Percentiles rank a stretch among this genome's conserved stretches.
These are phyloP conservation scores for Sinocyclocheilus anshuiensis DNA, from an alignment of 2,113 vertebrate species.

Conservation along the genomic window DNA sequence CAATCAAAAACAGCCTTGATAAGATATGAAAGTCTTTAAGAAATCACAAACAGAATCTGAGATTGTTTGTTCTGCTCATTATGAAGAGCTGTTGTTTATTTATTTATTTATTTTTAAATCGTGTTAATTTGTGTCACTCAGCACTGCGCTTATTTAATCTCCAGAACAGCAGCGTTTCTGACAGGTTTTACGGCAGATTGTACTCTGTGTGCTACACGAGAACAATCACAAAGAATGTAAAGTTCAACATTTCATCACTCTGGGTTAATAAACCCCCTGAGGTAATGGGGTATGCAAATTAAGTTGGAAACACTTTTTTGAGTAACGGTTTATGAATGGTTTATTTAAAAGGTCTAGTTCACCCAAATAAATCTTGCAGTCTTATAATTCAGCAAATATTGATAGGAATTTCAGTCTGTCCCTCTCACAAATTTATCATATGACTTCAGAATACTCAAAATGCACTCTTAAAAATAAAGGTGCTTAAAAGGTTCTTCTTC, in stretches of 20 bases:
- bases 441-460: neutral
- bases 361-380: neutral
- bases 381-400: neutral
- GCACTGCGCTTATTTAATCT: constrained; percentile 5
- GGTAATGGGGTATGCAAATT: neutral
- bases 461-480: too few species aligned
- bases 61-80: constrained; percentile 17
- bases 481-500: too few species aligned
- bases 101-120: neutral
- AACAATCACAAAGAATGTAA: neutral
- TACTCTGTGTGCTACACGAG: neutral
- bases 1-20: neutral
- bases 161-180: neutral
- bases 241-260: constrained; percentile 5
- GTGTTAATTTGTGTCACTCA: constrained; percentile 21
- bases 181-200: neutral
- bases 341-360: neutral
- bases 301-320: neutral
- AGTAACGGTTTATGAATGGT: neutral
- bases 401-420: neutral
- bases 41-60: neutral
- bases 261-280: neutral
- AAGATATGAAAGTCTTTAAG: neutral
- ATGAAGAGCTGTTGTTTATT: neutral
- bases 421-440: neutral